Percentiles rank a stretch among this genome's conserved stretches.
phyloP scores from a whole-genome alignment of 2,113 vertebrate genomes.

The Serinus canaria region DNA sequence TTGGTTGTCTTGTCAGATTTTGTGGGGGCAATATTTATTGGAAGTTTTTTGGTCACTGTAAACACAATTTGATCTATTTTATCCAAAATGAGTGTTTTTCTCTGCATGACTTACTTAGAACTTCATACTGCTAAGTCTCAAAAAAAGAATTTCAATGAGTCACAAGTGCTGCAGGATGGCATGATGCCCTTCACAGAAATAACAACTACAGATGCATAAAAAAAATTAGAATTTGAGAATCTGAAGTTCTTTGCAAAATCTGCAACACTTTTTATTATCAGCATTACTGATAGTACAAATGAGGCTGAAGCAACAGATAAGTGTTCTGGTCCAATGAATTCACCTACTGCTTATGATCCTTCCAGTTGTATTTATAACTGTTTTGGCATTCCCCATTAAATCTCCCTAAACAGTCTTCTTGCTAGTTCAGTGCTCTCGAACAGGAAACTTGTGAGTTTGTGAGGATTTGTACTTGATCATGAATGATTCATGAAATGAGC shows the following conservation, averaged over 20 bases:
- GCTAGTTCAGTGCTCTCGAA: constrained; percentile 48
- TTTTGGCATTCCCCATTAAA: constrained; percentile 47
- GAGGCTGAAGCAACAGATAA: constrained; percentile 41
- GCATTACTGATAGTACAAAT: constrained; percentile 23
- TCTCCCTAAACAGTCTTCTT: constrained; percentile 48
- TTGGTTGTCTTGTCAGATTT: not conserved
- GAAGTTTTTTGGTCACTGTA: not conserved
- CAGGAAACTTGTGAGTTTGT: constrained; percentile 46
- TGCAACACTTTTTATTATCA: constrained; percentile 34
- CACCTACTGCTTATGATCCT: constrained; percentile 38
- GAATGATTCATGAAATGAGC: constrained; percentile 66
- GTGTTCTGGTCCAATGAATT: constrained; percentile 43
- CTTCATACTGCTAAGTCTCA: not conserved
- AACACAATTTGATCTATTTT: not conserved
- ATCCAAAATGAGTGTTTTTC: not conserved
- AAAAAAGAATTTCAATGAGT: constrained; percentile 17
- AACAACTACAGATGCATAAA: not conserved
- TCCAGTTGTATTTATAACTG: constrained; percentile 6
- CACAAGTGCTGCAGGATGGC: not conserved
- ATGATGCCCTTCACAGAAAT: constrained; percentile 10
- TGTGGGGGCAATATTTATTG: not conserved
- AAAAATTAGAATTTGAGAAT: not conserved
- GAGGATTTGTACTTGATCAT: constrained; percentile 50
- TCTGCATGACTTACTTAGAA: not conserved
- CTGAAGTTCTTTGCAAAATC: constrained; percentile 34